These are phyloP conservation scores for Morinoia aosen DNA, from an alignment of 2,888 invertebrate genomes.

Conservation along the genomic window DNA sequence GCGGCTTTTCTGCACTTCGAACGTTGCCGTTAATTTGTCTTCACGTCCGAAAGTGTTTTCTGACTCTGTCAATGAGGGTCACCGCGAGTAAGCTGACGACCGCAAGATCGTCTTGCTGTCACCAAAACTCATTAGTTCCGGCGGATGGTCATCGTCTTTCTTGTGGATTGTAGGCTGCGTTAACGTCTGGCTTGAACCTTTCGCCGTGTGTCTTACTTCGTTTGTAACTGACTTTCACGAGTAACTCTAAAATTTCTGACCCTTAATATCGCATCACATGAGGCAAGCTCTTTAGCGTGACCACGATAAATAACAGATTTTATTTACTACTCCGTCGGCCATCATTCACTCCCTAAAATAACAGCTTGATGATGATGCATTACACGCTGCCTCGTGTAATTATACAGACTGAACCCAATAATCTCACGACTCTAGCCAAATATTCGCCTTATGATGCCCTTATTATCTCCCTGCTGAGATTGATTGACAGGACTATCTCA, in stretches of 20 bases:
- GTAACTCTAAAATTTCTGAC: background rate
- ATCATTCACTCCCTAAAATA: background rate
- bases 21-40: background rate
- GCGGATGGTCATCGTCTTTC: constrained; percentile 39
- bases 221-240: background rate
- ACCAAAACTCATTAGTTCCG: constrained; percentile 51
- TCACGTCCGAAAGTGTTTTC: background rate
- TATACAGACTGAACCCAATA: background rate
- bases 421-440: constrained; percentile 13
- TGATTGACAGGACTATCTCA: constrained; percentile 38
- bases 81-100: constrained; percentile 40
- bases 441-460: constrained; percentile 23
- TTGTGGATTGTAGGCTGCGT: background rate
- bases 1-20: background rate
- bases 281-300: background rate
- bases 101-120: constrained; percentile 51
- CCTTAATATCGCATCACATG: background rate
- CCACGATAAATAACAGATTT: background rate
- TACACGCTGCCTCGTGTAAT: constrained; percentile 9
- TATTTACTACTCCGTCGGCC: background rate
- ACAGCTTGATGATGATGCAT: background rate
- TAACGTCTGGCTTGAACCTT: background rate
- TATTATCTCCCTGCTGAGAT: constrained; percentile 15
- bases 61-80: constrained; percentile 22
- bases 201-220: background rate